Base-by-base conservation (phyloP, 2,888 invertebrate species). In the Tenthredo notha region DNA sequence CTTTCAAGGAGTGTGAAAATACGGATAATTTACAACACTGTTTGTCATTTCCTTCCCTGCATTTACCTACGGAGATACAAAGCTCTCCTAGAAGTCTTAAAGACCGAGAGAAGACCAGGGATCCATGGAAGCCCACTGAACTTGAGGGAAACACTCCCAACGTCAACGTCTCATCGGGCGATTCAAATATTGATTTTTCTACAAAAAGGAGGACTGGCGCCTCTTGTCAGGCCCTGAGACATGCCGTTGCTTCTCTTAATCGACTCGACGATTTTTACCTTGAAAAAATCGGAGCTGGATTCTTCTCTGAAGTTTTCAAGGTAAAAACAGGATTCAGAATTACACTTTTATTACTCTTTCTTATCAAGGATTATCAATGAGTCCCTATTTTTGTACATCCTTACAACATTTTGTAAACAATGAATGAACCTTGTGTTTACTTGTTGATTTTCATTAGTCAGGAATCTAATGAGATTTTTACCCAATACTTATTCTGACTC, bases 251-350 rank as follows among this genome's bases (percentile, higher is more conserved):
- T 78, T 97, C 98, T 70, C 95, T 99, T 84, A 98, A 98, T 93
- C 96, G 98, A 72, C 96, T 98, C 89, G 98, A 99, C 94, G 99
- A 99, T 95, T 99, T 99, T 94, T 95, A 96, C 89, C 96, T 97
- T 93, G 98, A 98, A 94, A 98, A 98, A 94, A 98, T 99, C 91
- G 99, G 99, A 77, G 95, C 97, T 82, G 99, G 99, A 87, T 99
- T 99, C 94, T 99, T 99, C 95, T 99, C 99, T 5, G 98, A 98
- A 95, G 99, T 99, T 87, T 99, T 97, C 94, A 99, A 99, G 97
- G 99, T 99, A 94, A 95, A 95, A 96, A 94, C 18, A 12, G 54
- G n/a, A 54, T n/a, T 54, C 10, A 7, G 6, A 54, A n/a, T 54
- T n/a, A 1, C 6, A 54, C 6, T 84, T 21, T 12, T 58, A 12